Evolutionary conservation across 1,140 invertebrate genomes (phyloP).

Genomic region (Camponotus floridanus): DNA sequence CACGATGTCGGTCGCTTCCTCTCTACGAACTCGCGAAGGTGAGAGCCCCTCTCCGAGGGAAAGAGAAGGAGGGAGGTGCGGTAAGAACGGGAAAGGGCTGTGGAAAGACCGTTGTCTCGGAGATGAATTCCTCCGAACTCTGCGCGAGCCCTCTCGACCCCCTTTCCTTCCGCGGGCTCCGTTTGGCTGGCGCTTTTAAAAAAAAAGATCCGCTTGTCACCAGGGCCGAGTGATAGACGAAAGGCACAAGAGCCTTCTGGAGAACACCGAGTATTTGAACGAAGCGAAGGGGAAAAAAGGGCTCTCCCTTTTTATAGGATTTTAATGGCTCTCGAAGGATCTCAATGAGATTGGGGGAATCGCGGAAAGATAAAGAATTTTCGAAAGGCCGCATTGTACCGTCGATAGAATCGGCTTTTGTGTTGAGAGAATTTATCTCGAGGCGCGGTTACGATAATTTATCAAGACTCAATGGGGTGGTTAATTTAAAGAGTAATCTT

Average conservation of each 20-base stretch:
- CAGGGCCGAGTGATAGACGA: conserved; percentile 7
- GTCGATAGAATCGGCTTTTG: conserved; percentile 24
- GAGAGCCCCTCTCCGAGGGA: conserved; percentile 7
- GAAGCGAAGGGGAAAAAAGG: background rate
- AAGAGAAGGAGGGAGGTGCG: background rate
- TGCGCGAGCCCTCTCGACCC: conserved; percentile 63
- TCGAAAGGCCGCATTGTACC: conserved; percentile 31
- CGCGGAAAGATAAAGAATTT: conserved; percentile 35
- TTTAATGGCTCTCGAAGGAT: conserved; percentile 22
- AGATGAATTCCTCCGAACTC: conserved; percentile 60
- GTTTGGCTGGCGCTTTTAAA: conserved; percentile 45
- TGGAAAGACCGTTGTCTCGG: conserved; percentile 49
- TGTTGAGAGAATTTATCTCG: conserved; percentile 32
- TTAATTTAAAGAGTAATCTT: conserved; percentile 5
- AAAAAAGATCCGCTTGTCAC: conserved; percentile 61
- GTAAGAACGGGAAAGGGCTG: conserved; percentile 3
- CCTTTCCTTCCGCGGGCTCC: conserved; percentile 33
- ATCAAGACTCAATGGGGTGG: conserved; percentile 7
- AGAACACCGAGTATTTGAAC: conserved; percentile 6
- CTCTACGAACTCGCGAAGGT: conserved; percentile 23
- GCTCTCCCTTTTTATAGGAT: conserved; percentile 7
- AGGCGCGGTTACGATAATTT: conserved; percentile 15
- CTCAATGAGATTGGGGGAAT: conserved; percentile 35
- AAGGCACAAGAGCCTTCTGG: background rate
- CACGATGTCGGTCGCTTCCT: conserved; percentile 37